These are phyloP conservation scores for Hyperoplus immaculatus DNA, from an alignment of 2,797 vertebrate species.

Conservation along the genomic window DNA sequence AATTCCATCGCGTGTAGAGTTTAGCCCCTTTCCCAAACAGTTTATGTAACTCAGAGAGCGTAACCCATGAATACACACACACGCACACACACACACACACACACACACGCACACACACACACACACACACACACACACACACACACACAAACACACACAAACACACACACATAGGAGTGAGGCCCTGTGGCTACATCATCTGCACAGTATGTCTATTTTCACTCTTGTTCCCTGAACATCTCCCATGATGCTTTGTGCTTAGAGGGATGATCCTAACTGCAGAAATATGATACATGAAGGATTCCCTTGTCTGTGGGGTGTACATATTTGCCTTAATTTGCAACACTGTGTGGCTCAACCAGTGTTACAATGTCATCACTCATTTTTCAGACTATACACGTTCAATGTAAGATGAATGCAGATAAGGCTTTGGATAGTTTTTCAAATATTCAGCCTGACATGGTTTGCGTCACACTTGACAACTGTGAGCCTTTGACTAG, in stretches of 20 bases:
- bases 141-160: slow-evolving; percentile 15
- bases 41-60: slow-evolving; percentile 67
- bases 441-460: not conserved
- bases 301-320: slow-evolving; percentile 13
- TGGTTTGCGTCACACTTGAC: not conserved
- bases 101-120: slow-evolving; percentile 25
- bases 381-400: not conserved
- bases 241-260: slow-evolving; percentile 60
- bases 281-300: slow-evolving; percentile 56
- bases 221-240: slow-evolving; percentile 54
- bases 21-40: slow-evolving; percentile 62
- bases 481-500: not conserved
- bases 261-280: slow-evolving; percentile 39
- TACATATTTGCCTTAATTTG: slow-evolving; percentile 18
- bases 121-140: slow-evolving; percentile 22
- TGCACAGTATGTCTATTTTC: slow-evolving; percentile 56
- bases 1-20: slow-evolving; percentile 46
- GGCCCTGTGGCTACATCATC: slow-evolving; percentile 71
- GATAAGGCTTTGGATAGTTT: not conserved
- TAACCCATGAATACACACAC: slow-evolving; percentile 25
- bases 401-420: not conserved
- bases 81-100: not conserved
- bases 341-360: slow-evolving; percentile 1
- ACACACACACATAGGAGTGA: slow-evolving; percentile 18
- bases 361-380: not conserved